These are phyloP conservation scores for Ornithoptera alexandrae DNA, from an alignment of 2,888 invertebrate species.

Conservation along the genomic window DNA sequence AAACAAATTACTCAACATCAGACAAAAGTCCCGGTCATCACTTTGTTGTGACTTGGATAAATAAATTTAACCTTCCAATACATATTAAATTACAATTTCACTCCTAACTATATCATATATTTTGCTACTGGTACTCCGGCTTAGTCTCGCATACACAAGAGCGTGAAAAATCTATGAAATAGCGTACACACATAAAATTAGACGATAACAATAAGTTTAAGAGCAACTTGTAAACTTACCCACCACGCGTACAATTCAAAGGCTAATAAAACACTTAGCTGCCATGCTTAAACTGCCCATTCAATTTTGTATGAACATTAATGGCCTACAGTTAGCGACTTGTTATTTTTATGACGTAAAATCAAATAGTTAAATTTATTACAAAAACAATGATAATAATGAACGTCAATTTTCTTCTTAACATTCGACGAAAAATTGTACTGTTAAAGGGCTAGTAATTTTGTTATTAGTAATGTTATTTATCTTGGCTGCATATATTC, in stretches of 20 bases:
- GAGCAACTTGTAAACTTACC: conserved; percentile 48
- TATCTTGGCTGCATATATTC: neutral
- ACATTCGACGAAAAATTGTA: neutral
- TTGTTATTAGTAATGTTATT: neutral
- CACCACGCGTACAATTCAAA: conserved; percentile 43
- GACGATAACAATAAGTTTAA: conserved; percentile 55
- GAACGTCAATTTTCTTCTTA: neutral
- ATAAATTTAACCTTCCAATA: neutral
- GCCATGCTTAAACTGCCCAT: conserved; percentile 33
- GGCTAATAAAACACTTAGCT: conserved; percentile 39
- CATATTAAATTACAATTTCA: conserved; percentile 29
- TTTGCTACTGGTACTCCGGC: conserved; percentile 2
- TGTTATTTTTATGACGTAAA: conserved; percentile 11
- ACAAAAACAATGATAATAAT: neutral
- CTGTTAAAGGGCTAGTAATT: neutral
- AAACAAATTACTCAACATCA: no score
- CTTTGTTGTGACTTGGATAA: neutral
- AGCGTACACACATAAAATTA: conserved; percentile 54
- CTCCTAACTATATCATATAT: conserved; percentile 12
- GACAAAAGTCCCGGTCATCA: neutral
- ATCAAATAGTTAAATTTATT: conserved; percentile 16
- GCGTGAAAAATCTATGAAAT: conserved; percentile 53
- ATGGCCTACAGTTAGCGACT: conserved; percentile 12
- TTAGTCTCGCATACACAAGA: conserved; percentile 32
- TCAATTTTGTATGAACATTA: conserved; percentile 29